Percentiles rank a stretch among this genome's conserved stretches.
These are phyloP conservation scores for Nannoperca obscura DNA, from an alignment of 2,797 vertebrate genomes.

Conservation along the genomic window DNA sequence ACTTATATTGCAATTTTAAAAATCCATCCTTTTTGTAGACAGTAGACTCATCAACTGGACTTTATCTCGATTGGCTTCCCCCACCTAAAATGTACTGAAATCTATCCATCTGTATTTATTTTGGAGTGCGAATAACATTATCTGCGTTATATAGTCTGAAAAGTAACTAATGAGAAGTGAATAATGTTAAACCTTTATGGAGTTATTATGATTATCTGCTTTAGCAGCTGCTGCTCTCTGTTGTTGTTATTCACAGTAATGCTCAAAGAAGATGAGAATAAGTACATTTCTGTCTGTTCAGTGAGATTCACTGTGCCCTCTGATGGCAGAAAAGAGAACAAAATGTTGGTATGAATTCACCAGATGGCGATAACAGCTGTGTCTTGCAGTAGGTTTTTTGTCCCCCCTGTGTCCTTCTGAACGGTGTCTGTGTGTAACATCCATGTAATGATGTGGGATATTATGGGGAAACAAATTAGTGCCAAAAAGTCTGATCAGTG, in stretches of 20 bases:
- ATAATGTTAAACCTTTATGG: background rate
- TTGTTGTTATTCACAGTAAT: background rate
- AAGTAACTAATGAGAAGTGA: background rate
- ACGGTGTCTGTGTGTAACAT: constrained; percentile 34
- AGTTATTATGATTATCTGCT: background rate
- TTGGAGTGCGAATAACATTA: constrained; percentile 8
- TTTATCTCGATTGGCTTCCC: background rate
- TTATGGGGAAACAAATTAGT: constrained; percentile 33
- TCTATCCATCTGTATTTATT: constrained; percentile 3
- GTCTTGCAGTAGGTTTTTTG: background rate
- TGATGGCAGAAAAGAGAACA: constrained; percentile 27
- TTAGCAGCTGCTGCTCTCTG: constrained; percentile 5
- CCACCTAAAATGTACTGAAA: background rate
- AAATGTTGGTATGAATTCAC: background rate
- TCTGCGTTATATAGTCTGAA: background rate
- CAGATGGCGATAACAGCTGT: background rate
- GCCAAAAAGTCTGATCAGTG: constrained; percentile 61
- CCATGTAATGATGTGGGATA: constrained; percentile 31
- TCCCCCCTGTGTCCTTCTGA: constrained; percentile 34
- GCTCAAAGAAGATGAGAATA: background rate
- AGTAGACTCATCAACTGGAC: background rate
- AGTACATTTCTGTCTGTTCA: background rate
- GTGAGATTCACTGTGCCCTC: constrained; percentile 12
- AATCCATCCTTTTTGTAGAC: background rate
- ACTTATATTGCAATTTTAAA: background rate